A percentile compares a stretch with the other conserved stretches of the same genome.
Conservation (phyloP, 2,888 invertebrate species). For the Lumbricus terrestris region DNA sequence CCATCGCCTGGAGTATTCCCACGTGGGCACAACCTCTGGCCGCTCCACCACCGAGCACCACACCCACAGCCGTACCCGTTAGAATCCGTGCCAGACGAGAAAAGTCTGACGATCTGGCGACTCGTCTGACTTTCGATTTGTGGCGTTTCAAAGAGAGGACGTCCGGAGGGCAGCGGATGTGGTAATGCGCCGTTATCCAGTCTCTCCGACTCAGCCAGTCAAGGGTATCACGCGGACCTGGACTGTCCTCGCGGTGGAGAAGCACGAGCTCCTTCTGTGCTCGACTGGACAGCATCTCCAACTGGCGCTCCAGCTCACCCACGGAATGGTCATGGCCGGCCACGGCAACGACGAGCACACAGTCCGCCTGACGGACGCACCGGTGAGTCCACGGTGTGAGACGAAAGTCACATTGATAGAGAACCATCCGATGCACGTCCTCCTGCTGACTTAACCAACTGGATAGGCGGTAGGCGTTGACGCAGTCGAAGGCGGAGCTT, state of each 20-base stretch:
- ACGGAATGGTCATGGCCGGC: constrained; percentile 16
- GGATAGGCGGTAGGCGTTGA: constrained; percentile 11
- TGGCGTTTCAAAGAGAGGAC: not conserved
- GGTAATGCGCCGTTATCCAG: constrained; percentile 27
- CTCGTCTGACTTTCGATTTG: not conserved
- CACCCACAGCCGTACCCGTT: constrained; percentile 26
- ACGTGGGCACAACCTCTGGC: constrained; percentile 30
- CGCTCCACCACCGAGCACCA: constrained; percentile 29
- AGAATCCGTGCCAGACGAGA: constrained; percentile 23
- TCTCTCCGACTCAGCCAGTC: constrained; percentile 24
- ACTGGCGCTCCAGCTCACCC: constrained; percentile 18
- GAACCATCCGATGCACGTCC: not conserved
- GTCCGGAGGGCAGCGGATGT: constrained; percentile 18
- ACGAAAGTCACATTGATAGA: constrained; percentile 12
- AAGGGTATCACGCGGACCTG: constrained; percentile 24
- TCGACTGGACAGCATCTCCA: constrained; percentile 20
- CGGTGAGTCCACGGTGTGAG: constrained; percentile 24
- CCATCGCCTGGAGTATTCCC: constrained; percentile 26
- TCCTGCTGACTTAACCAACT: constrained; percentile 10
- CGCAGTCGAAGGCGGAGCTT: constrained; percentile 77
- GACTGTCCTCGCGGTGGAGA: constrained; percentile 15
- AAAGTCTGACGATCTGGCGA: constrained; percentile 7
- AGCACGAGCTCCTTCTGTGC: constrained; percentile 26
- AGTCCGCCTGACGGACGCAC: constrained; percentile 30
- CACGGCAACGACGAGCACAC: constrained; percentile 24